Evolutionary conservation across 1,140 invertebrate species (phyloP).

Genomic region (Drosophila pruinosa): DNA sequence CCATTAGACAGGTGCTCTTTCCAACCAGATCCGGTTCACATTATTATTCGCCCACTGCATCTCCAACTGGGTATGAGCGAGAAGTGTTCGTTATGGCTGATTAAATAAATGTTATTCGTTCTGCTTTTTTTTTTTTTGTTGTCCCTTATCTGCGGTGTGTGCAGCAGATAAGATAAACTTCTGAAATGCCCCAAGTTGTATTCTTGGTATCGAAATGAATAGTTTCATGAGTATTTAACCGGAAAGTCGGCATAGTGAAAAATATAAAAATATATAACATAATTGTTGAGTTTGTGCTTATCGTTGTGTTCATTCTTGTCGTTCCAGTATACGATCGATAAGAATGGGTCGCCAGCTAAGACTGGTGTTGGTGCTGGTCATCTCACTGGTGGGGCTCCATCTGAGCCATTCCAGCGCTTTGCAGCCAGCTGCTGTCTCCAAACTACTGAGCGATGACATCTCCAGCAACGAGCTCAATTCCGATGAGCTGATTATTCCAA

Average conservation of each 20-base stretch:
- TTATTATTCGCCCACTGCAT: neutral
- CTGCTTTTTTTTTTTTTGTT: slow-evolving; percentile 23
- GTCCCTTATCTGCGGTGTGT: slow-evolving; percentile 47
- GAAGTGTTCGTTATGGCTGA: slow-evolving; percentile 30
- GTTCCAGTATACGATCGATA: slow-evolving; percentile 46
- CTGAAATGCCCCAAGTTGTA: neutral
- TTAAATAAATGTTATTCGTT: slow-evolving; percentile 56
- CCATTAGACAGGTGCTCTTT: slow-evolving; percentile 1
- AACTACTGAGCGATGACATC: slow-evolving; percentile 42
- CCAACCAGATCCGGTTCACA: neutral
- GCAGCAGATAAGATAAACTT: slow-evolving; percentile 61
- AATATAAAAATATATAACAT: too few species aligned
- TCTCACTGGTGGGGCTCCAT: slow-evolving; percentile 59
- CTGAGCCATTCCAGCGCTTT: slow-evolving; percentile 42
- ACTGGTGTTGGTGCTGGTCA: slow-evolving; percentile 74
- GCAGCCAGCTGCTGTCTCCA: slow-evolving; percentile 2
- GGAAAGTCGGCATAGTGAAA: neutral
- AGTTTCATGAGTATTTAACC: neutral
- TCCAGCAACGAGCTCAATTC: slow-evolving; percentile 55
- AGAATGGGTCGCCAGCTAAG: slow-evolving; percentile 76
- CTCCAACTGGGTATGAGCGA: neutral
- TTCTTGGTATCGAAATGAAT: slow-evolving; percentile 30
- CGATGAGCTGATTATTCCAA: slow-evolving; percentile 38
- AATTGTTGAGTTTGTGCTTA: too few species aligned
- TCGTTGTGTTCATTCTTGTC: neutral